A percentile compares a stretch with the other conserved stretches of the same genome.
phyloP scores from a whole-genome alignment of 2,797 vertebrate species.

The Lacerta bilineata region DNA sequence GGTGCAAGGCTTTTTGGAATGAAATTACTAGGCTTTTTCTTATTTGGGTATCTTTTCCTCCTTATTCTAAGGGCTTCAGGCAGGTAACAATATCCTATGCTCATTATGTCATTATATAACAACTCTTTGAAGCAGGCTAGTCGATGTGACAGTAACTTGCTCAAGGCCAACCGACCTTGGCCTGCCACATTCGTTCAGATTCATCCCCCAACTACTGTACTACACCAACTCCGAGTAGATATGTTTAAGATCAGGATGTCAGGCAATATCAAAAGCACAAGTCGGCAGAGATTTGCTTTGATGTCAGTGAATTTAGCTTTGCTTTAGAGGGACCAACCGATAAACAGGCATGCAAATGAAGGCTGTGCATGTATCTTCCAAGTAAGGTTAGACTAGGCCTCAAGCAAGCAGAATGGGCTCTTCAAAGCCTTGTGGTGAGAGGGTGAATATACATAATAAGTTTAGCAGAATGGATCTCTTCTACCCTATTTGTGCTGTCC shows the following conservation, averaged over 20 bases:
- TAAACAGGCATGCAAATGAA: background rate
- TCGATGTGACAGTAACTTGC: background rate
- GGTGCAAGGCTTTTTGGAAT: background rate
- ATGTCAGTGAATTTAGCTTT: background rate
- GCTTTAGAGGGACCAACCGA: background rate
- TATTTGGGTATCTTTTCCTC: background rate
- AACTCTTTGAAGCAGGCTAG: background rate
- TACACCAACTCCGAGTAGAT: background rate
- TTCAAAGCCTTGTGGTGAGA: background rate
- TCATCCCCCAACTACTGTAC: background rate
- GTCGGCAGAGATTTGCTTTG: background rate
- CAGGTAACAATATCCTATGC: background rate
- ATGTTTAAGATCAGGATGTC: background rate
- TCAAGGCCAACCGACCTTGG: background rate
- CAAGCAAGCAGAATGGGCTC: background rate
- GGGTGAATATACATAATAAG: background rate
- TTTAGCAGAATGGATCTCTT: background rate
- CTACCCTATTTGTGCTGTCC: background rate
- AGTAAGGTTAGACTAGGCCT: background rate
- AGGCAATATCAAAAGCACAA: background rate
- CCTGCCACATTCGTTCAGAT: conserved; percentile 2
- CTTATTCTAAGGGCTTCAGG: background rate
- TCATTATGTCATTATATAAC: background rate
- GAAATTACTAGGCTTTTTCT: background rate
- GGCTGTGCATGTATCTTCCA: background rate